Percentiles rank a stretch among this genome's conserved stretches.
Conservation (phyloP, 1,140 invertebrate species). For the Nomia melanderi region DNA sequence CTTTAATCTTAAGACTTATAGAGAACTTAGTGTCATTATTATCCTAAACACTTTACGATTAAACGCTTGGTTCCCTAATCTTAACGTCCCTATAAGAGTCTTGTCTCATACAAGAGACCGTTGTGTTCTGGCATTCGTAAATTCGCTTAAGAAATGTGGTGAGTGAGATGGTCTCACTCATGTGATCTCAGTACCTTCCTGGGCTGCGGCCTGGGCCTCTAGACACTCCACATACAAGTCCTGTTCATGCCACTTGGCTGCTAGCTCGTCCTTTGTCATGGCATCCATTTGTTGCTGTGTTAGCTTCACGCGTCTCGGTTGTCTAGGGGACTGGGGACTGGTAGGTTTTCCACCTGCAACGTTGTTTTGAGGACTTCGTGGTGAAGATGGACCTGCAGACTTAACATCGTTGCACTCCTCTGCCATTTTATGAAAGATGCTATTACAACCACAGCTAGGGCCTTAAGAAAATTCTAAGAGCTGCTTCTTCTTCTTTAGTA, state of each 20-base stretch:
- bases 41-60: conserved; percentile 63
- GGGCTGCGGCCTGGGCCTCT: conserved; percentile 79
- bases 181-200: conserved; percentile 81
- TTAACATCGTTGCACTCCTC: conserved; percentile 76
- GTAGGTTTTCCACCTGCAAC: conserved; percentile 60
- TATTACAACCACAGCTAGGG: conserved; percentile 1
- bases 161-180: conserved; percentile 74
- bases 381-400: conserved; percentile 73
- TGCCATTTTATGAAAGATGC: conserved; percentile 66
- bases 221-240: conserved; percentile 81
- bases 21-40: conserved; percentile 46
- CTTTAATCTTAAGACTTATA: conserved; percentile 41
- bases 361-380: conserved; percentile 71
- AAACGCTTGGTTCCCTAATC: conserved; percentile 54
- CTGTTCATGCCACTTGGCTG: conserved; percentile 81
- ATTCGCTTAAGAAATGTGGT: conserved; percentile 76
- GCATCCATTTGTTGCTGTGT: conserved; percentile 80
- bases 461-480: conserved; percentile 12
- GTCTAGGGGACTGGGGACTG: conserved; percentile 76
- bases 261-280: conserved; percentile 81
- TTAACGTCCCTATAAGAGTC: conserved; percentile 74
- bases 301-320: conserved; percentile 76
- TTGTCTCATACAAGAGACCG: conserved; percentile 63
- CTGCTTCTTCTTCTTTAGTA: conserved; percentile 20
- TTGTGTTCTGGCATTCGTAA: conserved; percentile 65